These are phyloP conservation scores for Carcharodon carcharias DNA, from an alignment of 2,797 vertebrate genomes.

Conservation along the genomic window DNA sequence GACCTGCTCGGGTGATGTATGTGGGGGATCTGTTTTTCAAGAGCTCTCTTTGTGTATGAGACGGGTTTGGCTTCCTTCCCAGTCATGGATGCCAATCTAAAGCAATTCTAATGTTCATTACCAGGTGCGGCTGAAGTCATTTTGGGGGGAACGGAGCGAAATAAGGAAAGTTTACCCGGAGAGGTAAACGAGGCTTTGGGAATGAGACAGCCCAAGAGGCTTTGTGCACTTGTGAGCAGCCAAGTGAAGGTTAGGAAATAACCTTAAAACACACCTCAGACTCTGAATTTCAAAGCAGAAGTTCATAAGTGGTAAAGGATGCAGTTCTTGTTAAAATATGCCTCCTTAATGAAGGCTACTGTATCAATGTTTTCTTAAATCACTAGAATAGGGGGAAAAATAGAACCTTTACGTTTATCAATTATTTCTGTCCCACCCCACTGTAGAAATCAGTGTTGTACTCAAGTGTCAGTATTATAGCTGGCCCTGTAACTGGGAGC, in stretches of 20 bases:
- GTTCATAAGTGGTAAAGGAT: neutral
- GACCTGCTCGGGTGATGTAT: neutral
- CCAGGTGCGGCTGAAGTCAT: neutral
- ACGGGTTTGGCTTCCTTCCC: neutral
- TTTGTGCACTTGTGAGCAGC: neutral
- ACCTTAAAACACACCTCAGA: neutral
- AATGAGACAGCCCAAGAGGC: neutral
- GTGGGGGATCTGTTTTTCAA: neutral
- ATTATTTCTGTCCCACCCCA: neutral
- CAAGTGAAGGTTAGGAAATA: neutral
- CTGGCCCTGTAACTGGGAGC: neutral
- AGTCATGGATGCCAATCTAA: neutral
- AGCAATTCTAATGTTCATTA: neutral
- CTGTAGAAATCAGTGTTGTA: neutral
- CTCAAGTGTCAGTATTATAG: neutral
- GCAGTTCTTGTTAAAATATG: neutral
- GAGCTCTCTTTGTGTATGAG: slow-evolving; percentile 6
- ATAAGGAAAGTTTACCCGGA: neutral
- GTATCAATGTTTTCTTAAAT: neutral
- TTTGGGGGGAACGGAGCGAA: neutral
- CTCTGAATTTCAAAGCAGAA: neutral
- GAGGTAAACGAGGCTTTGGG: neutral
- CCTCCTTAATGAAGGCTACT: neutral
- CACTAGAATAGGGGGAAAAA: neutral
- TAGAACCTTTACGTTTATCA: neutral